Conservation (phyloP, 1,140 invertebrate species). For the Eumaeus atala region DNA sequence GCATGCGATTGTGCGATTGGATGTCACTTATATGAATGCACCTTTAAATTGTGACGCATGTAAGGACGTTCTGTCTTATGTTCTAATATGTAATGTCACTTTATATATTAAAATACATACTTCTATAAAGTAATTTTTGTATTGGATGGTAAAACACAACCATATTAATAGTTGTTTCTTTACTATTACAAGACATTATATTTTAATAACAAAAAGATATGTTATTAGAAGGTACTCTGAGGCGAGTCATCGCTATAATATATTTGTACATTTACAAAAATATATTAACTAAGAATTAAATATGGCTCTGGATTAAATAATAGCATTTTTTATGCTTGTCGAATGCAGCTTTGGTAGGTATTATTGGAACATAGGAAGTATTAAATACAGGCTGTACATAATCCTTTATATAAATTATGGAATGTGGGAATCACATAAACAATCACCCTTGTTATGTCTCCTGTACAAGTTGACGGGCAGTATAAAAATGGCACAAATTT, state of each 20-base stretch:
- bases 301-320: conserved; percentile 46
- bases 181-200: not conserved
- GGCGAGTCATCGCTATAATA: conserved; percentile 16
- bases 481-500: conserved; percentile 47
- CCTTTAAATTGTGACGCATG: not conserved
- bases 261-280: conserved; percentile 61
- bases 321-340: conserved; percentile 30
- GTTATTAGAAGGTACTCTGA: conserved; percentile 15
- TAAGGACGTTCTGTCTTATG: not conserved
- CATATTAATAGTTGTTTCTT: not conserved
- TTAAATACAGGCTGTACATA: conserved; percentile 17
- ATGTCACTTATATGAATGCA: too few species aligned
- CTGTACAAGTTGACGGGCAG: conserved; percentile 4
- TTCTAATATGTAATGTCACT: not conserved
- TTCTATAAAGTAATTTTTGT: not conserved
- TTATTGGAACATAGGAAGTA: conserved; percentile 16
- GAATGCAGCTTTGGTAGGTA: conserved; percentile 35
- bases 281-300: conserved; percentile 51
- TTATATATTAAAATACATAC: not conserved
- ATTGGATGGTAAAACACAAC: conserved; percentile 10
- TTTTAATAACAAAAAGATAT: conserved; percentile 8
- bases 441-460: conserved; percentile 10
- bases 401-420: conserved; percentile 19
- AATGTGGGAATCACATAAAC: conserved; percentile 32
- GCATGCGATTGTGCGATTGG: too few species aligned